A percentile compares a stretch with the other conserved stretches of the same genome.
Conservation (phyloP, 1,140 invertebrate genomes). For the Asbolus verrucosus region DNA sequence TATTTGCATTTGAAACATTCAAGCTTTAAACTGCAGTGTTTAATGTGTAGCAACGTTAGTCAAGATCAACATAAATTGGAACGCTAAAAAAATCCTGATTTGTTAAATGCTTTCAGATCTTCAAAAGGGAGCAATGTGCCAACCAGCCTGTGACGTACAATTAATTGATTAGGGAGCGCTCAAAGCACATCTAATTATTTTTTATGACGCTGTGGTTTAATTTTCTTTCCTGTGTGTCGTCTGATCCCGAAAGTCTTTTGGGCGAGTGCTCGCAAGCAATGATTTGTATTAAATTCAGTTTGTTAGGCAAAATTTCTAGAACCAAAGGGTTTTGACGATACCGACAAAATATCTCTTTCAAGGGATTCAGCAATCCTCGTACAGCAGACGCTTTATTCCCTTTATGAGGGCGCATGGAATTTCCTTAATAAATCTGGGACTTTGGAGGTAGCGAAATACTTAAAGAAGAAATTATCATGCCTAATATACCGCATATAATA, state of each 20-base stretch:
- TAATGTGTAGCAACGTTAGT: neutral
- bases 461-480: slow-evolving; percentile 8
- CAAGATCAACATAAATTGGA: too few relatives aligned
- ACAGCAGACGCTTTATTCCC: neutral
- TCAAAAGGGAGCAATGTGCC: slow-evolving; percentile 14
- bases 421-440: slow-evolving; percentile 4
- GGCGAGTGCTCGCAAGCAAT: neutral
- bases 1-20: neutral
- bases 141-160: slow-evolving; percentile 28
- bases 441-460: slow-evolving; percentile 2
- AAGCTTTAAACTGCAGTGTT: neutral
- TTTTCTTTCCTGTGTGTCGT: neutral
- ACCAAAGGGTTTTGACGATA: neutral
- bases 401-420: slow-evolving; percentile 4
- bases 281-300: slow-evolving; percentile 3
- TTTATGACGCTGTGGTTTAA: neutral
- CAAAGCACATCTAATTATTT: neutral
- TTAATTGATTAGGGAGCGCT: slow-evolving; percentile 21
- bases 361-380: neutral
- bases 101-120: slow-evolving; percentile 25
- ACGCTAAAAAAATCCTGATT: neutral
- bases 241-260: neutral
- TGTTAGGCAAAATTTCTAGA: neutral
- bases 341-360: neutral
- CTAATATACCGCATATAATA: neutral